These are phyloP conservation scores for Hystrix cristata DNA, from an alignment of 2,113 vertebrate species.

Conservation along the genomic window DNA sequence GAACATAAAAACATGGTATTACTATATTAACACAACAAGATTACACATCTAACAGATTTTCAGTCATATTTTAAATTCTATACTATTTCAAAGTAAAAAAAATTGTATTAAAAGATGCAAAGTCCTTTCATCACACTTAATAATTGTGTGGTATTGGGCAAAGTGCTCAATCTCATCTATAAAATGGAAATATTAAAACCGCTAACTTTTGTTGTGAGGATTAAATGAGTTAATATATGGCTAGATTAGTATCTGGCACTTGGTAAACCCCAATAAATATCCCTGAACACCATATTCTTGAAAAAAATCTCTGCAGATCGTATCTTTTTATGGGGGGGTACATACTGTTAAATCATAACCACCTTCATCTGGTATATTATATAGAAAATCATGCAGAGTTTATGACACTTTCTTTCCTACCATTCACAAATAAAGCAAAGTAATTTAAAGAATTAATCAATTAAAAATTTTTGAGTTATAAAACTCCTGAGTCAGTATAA, in stretches of 20 bases:
- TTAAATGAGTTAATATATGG: background rate
- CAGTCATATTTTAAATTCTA: conserved; percentile 19
- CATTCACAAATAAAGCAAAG: conserved; percentile 43
- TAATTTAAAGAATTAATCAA: conserved; percentile 36
- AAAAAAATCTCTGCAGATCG: background rate
- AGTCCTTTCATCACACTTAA: background rate
- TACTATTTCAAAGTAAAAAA: background rate
- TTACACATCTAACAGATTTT: background rate
- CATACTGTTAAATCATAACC: background rate
- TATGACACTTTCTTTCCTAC: background rate
- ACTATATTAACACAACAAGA: conserved; percentile 5
- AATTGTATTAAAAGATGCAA: conserved; percentile 28
- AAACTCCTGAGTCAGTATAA: conserved; percentile 33
- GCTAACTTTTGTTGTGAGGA: background rate
- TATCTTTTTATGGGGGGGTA: background rate
- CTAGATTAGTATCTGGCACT: background rate
- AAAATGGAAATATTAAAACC: conserved; percentile 26
- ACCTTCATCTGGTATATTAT: background rate
- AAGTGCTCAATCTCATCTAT: background rate
- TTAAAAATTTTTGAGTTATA: background rate
- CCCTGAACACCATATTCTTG: background rate
- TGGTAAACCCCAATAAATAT: background rate
- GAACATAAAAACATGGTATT: conserved; percentile 3
- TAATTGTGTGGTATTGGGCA: background rate
- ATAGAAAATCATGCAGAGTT: background rate